phyloP scores from a whole-genome alignment of 2,797 vertebrate genomes.

The Neomorphus geoffroyi region DNA sequence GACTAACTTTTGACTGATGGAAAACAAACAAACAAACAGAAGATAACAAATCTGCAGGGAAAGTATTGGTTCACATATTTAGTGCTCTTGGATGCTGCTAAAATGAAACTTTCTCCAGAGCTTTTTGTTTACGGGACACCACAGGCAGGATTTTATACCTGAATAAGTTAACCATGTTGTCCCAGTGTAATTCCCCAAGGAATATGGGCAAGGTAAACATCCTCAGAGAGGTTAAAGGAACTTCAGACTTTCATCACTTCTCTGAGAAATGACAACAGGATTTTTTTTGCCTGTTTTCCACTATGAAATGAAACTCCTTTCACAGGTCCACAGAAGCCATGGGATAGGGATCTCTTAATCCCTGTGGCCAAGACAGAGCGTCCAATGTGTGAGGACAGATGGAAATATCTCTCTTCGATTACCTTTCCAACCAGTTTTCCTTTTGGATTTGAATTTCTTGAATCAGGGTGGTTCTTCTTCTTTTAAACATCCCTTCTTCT shows the following conservation, averaged over 20 bases:
- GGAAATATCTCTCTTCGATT: background rate
- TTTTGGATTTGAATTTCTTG: background rate
- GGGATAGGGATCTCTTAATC: background rate
- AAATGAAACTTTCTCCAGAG: background rate
- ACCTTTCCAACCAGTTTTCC: background rate
- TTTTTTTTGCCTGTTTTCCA: background rate
- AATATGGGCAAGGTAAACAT: background rate
- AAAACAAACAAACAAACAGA: background rate
- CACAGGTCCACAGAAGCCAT: background rate
- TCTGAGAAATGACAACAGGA: background rate
- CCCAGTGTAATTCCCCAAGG: background rate
- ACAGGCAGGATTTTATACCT: background rate
- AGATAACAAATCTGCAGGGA: background rate
- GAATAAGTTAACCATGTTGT: background rate
- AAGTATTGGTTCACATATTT: background rate
- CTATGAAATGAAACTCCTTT: background rate
- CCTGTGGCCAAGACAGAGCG: background rate
- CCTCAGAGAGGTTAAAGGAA: background rate
- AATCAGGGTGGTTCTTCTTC: background rate
- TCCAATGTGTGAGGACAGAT: background rate
- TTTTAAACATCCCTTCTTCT: background rate
- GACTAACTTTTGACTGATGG: background rate
- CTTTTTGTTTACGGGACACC: fast-evolving
- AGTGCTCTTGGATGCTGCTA: background rate
- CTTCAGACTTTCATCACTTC: background rate